phyloP scores from a whole-genome alignment of 2,797 vertebrate species.

The Phataginus tricuspis region DNA sequence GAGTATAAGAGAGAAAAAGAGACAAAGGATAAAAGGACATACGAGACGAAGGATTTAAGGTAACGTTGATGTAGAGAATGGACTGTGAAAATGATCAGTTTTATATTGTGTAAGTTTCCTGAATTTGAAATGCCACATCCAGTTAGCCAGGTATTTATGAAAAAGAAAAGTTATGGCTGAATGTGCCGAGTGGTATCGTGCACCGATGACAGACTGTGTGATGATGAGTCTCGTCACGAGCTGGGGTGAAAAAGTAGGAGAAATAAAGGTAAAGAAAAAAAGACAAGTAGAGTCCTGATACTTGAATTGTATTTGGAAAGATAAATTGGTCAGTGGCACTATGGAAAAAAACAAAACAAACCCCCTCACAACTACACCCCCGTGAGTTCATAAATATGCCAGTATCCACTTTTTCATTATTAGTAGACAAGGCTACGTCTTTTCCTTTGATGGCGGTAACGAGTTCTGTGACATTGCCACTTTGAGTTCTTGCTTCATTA shows the following conservation, averaged over 20 bases:
- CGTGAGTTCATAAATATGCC: slow-evolving; percentile 79
- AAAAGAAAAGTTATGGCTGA: background rate
- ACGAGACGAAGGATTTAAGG: slow-evolving; percentile 51
- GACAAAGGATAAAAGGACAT: slow-evolving; percentile 56
- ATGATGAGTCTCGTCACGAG: background rate
- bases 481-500: slow-evolving; percentile 96
- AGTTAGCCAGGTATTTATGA: background rate
- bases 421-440: slow-evolving; percentile 86
- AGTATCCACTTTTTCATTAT: slow-evolving; percentile 79
- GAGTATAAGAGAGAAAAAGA: slow-evolving; percentile 33
- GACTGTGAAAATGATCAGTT: slow-evolving; percentile 43
- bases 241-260: background rate
- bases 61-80: slow-evolving; percentile 43
- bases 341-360: background rate
- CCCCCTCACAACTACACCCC: slow-evolving; percentile 18
- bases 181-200: background rate
- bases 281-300: slow-evolving; percentile 43
- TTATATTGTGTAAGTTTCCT: slow-evolving; percentile 47
- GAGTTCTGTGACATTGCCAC: slow-evolving; percentile 90
- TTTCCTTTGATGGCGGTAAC: slow-evolving; percentile 88
- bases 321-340: slow-evolving; percentile 67
- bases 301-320: slow-evolving; percentile 74
- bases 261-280: background rate
- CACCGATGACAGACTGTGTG: background rate
- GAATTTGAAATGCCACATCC: background rate